These are phyloP conservation scores for Vimba vimba DNA, from an alignment of 2,113 vertebrate species.

Conservation along the genomic window DNA sequence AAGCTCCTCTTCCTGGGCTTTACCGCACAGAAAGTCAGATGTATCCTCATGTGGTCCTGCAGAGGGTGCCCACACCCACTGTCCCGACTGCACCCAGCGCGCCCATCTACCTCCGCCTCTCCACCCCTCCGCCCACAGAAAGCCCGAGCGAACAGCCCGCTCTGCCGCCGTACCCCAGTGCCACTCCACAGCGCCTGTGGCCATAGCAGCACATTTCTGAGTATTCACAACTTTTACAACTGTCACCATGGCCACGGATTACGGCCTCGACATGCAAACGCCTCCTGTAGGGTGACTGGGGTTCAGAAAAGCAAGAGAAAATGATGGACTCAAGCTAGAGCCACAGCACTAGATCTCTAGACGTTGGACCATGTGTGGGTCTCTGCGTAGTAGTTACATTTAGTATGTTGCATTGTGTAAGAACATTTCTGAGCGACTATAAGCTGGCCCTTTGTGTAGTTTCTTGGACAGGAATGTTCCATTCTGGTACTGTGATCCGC, in stretches of 20 bases:
- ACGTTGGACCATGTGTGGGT: neutral
- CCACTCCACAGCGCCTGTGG: conserved; percentile 68
- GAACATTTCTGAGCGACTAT: neutral
- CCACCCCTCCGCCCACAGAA: conserved; percentile 59
- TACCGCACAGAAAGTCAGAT: conserved; percentile 73
- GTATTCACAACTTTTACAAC: conserved; percentile 25
- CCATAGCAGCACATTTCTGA: conserved; percentile 60
- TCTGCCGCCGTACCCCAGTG: conserved; percentile 64
- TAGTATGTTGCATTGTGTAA: neutral
- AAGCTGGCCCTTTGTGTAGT: neutral
- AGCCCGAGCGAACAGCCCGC: conserved; percentile 55
- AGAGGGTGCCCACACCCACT: conserved; percentile 73
- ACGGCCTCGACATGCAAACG: neutral
- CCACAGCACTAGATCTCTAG: conserved; percentile 8
- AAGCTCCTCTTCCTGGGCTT: conserved; percentile 69
- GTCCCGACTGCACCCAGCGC: conserved; percentile 63
- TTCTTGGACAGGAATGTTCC: neutral
- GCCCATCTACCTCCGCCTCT: conserved; percentile 68
- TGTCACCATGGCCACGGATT: conserved; percentile 11
- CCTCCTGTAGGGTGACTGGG: neutral
- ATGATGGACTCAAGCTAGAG: conserved; percentile 16
- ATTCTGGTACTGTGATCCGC: neutral
- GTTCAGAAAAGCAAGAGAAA: conserved; percentile 18
- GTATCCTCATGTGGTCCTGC: conserved; percentile 75
- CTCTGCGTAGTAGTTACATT: neutral